Conservation (phyloP, 2,797 vertebrate species). For the Microchirus variegatus region DNA sequence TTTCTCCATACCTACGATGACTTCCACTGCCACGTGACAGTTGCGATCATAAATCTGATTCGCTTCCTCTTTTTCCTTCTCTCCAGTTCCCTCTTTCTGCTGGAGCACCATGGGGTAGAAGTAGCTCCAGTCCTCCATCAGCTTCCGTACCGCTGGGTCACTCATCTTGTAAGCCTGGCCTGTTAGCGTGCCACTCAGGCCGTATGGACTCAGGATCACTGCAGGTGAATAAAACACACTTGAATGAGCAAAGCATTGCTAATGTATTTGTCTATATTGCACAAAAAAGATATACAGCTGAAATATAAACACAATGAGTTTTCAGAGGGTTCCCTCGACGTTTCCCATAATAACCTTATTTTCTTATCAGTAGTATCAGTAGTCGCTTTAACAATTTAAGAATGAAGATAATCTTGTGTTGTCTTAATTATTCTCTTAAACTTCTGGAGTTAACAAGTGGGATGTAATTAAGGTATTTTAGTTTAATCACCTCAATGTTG, state of each 20-base stretch:
- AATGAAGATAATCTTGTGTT: no score
- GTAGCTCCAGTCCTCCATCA: conserved; percentile 98
- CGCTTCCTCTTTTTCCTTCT: conserved; percentile 75
- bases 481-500: no score
- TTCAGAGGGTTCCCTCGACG: no score
- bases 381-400: no score
- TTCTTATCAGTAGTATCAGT: no score
- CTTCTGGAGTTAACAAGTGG: no score
- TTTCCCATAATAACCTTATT: no score
- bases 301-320: neutral
- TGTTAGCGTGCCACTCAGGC: conserved; percentile 92
- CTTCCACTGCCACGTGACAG: conserved; percentile 93
- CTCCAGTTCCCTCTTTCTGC: conserved; percentile 84
- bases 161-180: conserved; percentile 96
- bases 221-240: neutral
- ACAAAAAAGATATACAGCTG: neutral
- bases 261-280: conserved; percentile 4
- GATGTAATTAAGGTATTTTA: no score
- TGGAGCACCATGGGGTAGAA: conserved; percentile 96
- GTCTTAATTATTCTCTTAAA: no score
- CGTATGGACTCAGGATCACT: conserved; percentile 97
- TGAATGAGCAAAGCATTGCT: no score
- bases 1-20: conserved; percentile 94
- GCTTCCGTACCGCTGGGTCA: conserved; percentile 91
- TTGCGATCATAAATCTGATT: conserved; percentile 86